Conservation (phyloP, 35 echinoderm and acorn worm species). For the Strongylocentrotus purpuratus region DNA sequence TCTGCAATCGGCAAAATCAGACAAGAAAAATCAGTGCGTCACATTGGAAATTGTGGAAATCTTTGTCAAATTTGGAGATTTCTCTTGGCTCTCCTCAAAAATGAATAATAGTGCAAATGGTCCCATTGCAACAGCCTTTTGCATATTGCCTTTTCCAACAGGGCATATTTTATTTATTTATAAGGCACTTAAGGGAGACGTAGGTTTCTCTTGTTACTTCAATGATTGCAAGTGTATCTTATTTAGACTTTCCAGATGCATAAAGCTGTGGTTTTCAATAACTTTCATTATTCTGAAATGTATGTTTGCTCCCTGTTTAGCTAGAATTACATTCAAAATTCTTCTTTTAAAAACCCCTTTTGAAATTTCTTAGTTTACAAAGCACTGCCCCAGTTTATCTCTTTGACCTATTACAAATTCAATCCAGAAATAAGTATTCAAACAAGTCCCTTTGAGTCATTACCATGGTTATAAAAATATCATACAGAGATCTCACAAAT, state of each 20-base stretch:
- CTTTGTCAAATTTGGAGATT: too few relatives aligned
- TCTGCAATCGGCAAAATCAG: too few relatives aligned
- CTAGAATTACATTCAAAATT: not conserved
- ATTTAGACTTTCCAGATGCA: not conserved
- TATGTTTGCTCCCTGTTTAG: not conserved
- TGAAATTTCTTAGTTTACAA: not conserved
- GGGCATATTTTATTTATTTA: too few relatives aligned
- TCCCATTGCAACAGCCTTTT: too few relatives aligned
- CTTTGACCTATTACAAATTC: not conserved
- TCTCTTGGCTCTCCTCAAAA: too few relatives aligned
- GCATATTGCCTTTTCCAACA: too few relatives aligned
- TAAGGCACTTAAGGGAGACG: too few relatives aligned
- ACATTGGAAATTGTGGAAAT: too few relatives aligned
- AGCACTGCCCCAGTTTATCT: not conserved
- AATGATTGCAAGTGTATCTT: too few relatives aligned
- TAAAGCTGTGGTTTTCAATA: not conserved
- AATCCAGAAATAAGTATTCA: not conserved
- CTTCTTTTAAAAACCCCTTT: not conserved
- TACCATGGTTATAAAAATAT: not conserved
- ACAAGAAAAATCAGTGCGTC: too few relatives aligned
- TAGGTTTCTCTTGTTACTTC: too few relatives aligned
- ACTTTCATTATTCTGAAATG: not conserved
- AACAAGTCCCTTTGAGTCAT: not conserved
- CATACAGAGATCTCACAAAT: not conserved
- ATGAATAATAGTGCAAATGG: too few relatives aligned